Percentiles rank a stretch among this genome's conserved stretches.
Conservation (phyloP, 2,113 vertebrate genomes). For the Oxyruncus cristatus region DNA sequence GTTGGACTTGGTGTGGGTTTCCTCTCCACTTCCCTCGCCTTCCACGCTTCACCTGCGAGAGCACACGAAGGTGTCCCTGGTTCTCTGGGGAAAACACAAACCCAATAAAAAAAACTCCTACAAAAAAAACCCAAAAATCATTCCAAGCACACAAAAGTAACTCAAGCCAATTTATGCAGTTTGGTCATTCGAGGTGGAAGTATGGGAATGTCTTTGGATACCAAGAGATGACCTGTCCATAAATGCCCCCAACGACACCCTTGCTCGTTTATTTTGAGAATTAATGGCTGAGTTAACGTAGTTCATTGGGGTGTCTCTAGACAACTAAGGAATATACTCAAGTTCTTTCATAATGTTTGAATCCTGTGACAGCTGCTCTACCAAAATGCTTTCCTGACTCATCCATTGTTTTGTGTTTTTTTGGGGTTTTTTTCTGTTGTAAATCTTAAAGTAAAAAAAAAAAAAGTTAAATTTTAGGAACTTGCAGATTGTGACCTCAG, state of each 20-base stretch:
- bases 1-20: neutral
- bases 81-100: neutral
- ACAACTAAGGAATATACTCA: neutral
- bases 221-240: neutral
- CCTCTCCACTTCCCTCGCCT: neutral
- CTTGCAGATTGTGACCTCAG: neutral
- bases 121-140: neutral
- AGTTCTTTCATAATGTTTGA: neutral
- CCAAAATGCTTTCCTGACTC: neutral
- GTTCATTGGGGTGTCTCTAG: neutral
- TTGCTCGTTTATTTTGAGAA: neutral
- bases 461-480: neutral
- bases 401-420: neutral
- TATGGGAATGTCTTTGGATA: neutral
- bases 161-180: accelerated
- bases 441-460: too few species aligned
- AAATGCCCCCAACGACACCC: accelerated
- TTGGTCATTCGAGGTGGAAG: neutral
- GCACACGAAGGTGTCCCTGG: neutral
- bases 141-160: neutral
- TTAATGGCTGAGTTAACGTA: neutral
- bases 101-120: neutral
- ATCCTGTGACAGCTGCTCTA: neutral
- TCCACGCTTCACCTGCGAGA: neutral
- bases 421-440: too few species aligned